Conservation (phyloP, 2,888 invertebrate genomes). For the Drosophila borborema region DNA sequence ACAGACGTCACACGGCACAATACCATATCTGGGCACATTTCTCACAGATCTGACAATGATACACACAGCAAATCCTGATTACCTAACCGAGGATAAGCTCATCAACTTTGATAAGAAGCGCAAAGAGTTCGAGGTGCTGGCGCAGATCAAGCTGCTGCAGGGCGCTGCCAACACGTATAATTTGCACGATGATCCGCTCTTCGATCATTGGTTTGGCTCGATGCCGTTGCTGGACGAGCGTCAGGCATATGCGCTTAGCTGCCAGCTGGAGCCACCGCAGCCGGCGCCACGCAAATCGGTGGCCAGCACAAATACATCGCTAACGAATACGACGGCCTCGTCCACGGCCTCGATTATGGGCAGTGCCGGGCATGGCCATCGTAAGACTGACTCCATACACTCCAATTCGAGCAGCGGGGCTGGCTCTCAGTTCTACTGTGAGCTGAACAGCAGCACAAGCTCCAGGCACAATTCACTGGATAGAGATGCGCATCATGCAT, state of each 20-base stretch:
- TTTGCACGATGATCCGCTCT: constrained; percentile 92
- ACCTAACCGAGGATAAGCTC: constrained; percentile 89
- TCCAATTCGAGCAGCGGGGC: constrained; percentile 94
- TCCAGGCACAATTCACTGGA: constrained; percentile 93
- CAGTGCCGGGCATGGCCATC: constrained; percentile 87
- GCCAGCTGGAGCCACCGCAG: constrained; percentile 92
- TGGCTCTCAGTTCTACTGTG: constrained; percentile 95
- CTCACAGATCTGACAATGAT: constrained; percentile 99
- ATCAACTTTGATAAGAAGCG: constrained; percentile 99
- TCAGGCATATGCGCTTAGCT: constrained; percentile 95
- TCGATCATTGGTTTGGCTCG: constrained; percentile 98
- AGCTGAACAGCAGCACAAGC: constrained; percentile 86
- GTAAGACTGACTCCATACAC: constrained; percentile 96
- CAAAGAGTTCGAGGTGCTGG: constrained; percentile 99
- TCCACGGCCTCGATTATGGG: constrained; percentile 67
- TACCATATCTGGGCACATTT: constrained; percentile 99
- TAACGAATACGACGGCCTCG: constrained; percentile 74
- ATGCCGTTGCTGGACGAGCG: constrained; percentile 96
- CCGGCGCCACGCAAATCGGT: constrained; percentile 84
- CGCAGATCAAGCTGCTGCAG: constrained; percentile 98
- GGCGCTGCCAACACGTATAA: constrained; percentile 97
- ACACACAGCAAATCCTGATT: constrained; percentile 97
- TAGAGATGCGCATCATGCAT: constrained; percentile 88
- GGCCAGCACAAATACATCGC: constrained; percentile 75
- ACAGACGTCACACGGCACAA: constrained; percentile 95